Evolutionary conservation across 35 echinoderm and acorn worm genomes (phyloP).

Genomic region (Lytechinus pictus): DNA sequence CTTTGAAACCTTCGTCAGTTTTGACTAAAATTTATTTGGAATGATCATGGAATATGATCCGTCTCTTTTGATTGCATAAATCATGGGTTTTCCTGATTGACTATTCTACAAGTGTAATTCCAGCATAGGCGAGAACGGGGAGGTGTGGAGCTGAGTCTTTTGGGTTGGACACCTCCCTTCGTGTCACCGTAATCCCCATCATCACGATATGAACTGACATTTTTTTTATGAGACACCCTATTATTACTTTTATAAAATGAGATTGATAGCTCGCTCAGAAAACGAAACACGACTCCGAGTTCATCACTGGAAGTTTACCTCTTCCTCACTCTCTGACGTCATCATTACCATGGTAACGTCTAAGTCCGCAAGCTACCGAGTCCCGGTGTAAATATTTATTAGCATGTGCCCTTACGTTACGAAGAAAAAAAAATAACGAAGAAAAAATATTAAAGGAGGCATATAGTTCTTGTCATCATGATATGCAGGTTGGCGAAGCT

Average conservation of each 20-base stretch:
- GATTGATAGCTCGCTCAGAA: conserved; percentile 34
- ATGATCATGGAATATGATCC: no score
- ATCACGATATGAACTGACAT: no score
- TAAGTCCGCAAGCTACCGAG: not conserved
- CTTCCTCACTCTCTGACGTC: conserved; percentile 27
- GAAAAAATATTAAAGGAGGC: not conserved
- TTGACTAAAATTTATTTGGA: no score
- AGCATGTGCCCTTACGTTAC: not conserved
- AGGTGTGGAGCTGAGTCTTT: no score
- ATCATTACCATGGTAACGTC: conserved; percentile 24
- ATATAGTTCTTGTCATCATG: not conserved
- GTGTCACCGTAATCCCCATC: no score
- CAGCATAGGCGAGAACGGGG: no score
- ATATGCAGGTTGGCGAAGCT: not conserved
- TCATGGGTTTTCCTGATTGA: no score
- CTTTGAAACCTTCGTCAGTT: no score
- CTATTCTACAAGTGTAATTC: no score
- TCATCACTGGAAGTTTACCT: conserved; percentile 37
- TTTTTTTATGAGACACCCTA: not conserved
- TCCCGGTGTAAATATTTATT: conserved; percentile 48
- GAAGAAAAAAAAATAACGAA: not conserved
- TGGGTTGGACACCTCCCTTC: not conserved
- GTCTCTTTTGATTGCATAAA: no score
- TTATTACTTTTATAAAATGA: not conserved
- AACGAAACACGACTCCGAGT: conserved; percentile 34